These are phyloP conservation scores for Ramphastos sulfuratus DNA, from an alignment of 2,113 vertebrate genomes.

Conservation along the genomic window DNA sequence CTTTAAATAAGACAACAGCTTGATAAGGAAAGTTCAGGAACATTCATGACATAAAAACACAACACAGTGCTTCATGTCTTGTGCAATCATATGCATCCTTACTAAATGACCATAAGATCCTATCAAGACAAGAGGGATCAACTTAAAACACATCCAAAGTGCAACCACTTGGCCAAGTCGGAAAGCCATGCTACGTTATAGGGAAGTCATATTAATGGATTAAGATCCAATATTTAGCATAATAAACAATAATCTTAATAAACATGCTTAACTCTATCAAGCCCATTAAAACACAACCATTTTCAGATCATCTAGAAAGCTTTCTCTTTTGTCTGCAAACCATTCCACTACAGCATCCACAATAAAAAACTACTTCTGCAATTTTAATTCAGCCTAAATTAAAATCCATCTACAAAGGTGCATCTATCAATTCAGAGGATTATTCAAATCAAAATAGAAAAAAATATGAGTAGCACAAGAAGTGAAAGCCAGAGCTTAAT, in stretches of 20 bases:
- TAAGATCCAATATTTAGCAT: background rate
- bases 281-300: background rate
- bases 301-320: background rate
- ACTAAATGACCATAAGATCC: background rate
- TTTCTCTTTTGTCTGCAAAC: background rate
- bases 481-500: background rate
- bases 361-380: background rate
- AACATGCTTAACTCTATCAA: background rate
- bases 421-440: background rate
- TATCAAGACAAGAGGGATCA: background rate
- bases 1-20: background rate
- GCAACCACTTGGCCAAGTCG: background rate
- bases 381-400: background rate
- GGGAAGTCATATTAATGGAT: background rate
- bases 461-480: background rate
- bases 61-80: background rate
- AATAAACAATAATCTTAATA: background rate
- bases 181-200: background rate
- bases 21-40: background rate
- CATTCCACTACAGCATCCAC: background rate
- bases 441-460: background rate
- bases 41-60: fast-evolving
- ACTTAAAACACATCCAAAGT: background rate
- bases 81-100: background rate
- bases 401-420: background rate